phyloP scores from a whole-genome alignment of 2,113 vertebrate genomes.

The Mesoclemmys tuberculata region DNA sequence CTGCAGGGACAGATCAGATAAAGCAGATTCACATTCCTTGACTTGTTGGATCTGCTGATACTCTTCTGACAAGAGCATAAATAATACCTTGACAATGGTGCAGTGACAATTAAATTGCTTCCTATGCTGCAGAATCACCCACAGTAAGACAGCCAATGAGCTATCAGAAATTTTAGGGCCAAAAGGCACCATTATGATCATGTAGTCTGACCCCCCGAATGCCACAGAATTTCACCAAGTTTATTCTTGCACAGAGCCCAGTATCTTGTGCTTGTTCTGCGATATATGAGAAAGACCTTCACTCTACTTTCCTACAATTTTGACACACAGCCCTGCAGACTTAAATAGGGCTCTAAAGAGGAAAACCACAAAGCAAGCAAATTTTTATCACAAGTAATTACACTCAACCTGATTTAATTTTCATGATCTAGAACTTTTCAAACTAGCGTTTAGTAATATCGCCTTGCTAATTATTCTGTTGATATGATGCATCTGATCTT shows the following conservation, averaged over 20 bases:
- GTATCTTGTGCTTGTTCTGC: background rate
- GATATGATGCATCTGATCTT: background rate
- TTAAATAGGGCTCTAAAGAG: background rate
- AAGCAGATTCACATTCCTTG: constrained; percentile 12
- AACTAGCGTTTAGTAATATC: background rate
- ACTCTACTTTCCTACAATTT: background rate
- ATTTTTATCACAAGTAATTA: background rate
- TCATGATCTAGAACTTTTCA: background rate
- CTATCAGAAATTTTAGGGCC: constrained; percentile 22
- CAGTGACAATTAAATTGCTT: background rate
- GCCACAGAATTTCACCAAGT: constrained; percentile 14
- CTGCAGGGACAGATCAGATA: background rate
- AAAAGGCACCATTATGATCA: constrained; percentile 6
- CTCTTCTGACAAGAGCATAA: constrained; percentile 44
- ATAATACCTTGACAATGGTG: constrained; percentile 45
- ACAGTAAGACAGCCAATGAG: constrained; percentile 1
- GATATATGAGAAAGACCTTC: background rate
- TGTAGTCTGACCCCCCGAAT: background rate
- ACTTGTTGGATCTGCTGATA: constrained; percentile 33
- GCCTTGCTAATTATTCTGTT: background rate
- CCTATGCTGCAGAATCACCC: constrained; percentile 29
- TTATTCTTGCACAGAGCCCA: constrained; percentile 24
- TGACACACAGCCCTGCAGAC: background rate
- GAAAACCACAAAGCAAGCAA: background rate
- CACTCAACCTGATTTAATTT: background rate